Conservation (phyloP, 2,113 vertebrate species). For the Grantiella picta region DNA sequence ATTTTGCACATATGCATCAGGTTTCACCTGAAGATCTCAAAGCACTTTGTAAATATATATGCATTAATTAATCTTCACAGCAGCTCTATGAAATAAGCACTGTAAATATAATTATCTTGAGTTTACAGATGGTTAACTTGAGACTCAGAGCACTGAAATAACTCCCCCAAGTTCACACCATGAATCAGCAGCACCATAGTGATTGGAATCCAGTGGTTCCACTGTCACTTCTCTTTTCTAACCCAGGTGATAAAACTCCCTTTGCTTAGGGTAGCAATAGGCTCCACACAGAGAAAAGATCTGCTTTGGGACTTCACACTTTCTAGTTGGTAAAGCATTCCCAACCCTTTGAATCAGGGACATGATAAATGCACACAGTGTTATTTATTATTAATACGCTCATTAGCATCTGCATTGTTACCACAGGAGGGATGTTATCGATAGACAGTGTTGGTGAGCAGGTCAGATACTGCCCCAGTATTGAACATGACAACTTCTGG, state of each 20-base stretch:
- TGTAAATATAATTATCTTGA: slow-evolving; percentile 62
- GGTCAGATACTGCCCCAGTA: background rate
- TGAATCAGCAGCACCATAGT: background rate
- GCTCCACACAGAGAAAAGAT: background rate
- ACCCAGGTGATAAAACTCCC: background rate
- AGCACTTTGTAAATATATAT: slow-evolving; percentile 61
- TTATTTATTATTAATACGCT: background rate
- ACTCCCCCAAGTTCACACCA: slow-evolving; percentile 18
- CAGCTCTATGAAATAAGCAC: slow-evolving; percentile 40
- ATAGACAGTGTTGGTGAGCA: background rate
- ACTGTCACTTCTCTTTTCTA: background rate
- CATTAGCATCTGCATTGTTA: background rate
- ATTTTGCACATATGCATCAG: slow-evolving; percentile 17
- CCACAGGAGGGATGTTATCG: background rate
- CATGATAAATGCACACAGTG: background rate
- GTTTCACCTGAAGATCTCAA: slow-evolving; percentile 45
- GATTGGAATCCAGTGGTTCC: background rate
- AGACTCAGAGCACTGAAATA: slow-evolving; percentile 44
- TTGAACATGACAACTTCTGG: background rate
- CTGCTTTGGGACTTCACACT: background rate
- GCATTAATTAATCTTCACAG: slow-evolving; percentile 60
- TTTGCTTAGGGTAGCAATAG: background rate
- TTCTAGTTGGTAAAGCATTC: background rate
- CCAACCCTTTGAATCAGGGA: background rate
- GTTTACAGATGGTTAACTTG: slow-evolving; percentile 58